Evolutionary conservation across 2,888 invertebrate genomes (phyloP).

Genomic region (Andricus quercusramuli): DNA sequence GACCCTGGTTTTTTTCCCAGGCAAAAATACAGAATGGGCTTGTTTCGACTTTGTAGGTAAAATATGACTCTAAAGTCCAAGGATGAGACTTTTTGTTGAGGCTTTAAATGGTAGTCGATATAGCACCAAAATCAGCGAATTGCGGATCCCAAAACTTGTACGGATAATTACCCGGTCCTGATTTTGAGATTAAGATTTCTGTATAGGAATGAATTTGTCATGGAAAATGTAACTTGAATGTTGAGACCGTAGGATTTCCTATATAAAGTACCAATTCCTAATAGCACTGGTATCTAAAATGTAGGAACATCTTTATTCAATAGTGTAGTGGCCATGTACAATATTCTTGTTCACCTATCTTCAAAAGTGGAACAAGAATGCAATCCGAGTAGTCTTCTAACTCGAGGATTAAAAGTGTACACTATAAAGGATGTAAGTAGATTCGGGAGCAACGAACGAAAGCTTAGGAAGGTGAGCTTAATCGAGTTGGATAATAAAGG

Average conservation of each 20-base stretch:
- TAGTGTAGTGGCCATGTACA: not conserved
- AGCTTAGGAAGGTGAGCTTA: constrained; percentile 3
- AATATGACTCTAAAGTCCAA: constrained; percentile 11
- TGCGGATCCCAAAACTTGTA: not conserved
- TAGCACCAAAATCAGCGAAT: not conserved
- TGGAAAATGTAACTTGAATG: not conserved
- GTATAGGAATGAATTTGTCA: not conserved
- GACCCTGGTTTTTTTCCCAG: constrained; percentile 7
- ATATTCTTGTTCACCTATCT: not conserved
- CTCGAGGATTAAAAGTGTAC: not conserved
- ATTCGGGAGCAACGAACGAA: not conserved
- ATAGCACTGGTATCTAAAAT: not conserved
- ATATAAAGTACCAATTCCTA: not conserved
- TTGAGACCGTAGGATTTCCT: not conserved
- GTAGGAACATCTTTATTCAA: not conserved
- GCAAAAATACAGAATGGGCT: not conserved
- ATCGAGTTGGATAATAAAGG: constrained; percentile 13
- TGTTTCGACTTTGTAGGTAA: constrained; percentile 15
- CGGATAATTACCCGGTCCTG: not conserved
- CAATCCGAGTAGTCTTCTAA: too few species aligned
- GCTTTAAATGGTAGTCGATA: not conserved
- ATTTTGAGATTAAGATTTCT: not conserved
- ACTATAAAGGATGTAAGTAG: not conserved
- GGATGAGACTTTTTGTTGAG: not conserved
- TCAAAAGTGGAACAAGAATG: too few species aligned